Evolutionary conservation across 2,113 vertebrate genomes (phyloP), one percentile per base, ranked within the genome.

Genomic region (Ophiodon elongatus): DNA sequence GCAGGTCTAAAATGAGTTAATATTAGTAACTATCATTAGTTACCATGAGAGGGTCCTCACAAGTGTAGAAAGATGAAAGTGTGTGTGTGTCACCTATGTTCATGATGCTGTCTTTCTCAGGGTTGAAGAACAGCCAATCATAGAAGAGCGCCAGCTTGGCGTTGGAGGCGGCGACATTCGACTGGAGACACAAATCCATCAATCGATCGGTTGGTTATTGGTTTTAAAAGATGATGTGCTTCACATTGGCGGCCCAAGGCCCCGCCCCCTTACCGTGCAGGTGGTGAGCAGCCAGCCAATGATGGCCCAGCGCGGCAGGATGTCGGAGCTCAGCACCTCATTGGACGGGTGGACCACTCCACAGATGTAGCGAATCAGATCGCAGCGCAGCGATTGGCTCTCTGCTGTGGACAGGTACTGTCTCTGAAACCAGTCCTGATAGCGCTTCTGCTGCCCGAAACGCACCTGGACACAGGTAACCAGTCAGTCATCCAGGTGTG

Each of bases 81-180:
- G 50, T 67, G 47, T 67, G 19, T 54, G 50, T 43, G 88, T 93
- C 88, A 99, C 98, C 98, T 52, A 99, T 99, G 85, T 99, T 99
- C 98, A 99, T 99, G 93, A 99, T 99, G 96, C 98, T 99, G 94
- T 99, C 98, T 89, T 99, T 99, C 88, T 99, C 98, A 0, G 98
- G 97, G 79, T 95, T 99, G 94, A 99, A 99, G 96, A 99, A 99
- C 21, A 99, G 96, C 98, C 98, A 99, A 84, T 99, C 98, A 0
- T 99, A 99, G 93, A 99, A 99, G 39, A 99, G 93, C 35, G 98
- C 98, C 94, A 99, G 96, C 70, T 99, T 99, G 88, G 98, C 98
- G 13, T 99, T 99, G 8, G 98, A 99, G 8, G 98, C 98, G 0
- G 98, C 98, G 0, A 99, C 98, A 0, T 99, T 99, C 0, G 98